These are phyloP conservation scores for Xestia xanthographa DNA, from an alignment of 2,888 invertebrate species.

Conservation along the genomic window DNA sequence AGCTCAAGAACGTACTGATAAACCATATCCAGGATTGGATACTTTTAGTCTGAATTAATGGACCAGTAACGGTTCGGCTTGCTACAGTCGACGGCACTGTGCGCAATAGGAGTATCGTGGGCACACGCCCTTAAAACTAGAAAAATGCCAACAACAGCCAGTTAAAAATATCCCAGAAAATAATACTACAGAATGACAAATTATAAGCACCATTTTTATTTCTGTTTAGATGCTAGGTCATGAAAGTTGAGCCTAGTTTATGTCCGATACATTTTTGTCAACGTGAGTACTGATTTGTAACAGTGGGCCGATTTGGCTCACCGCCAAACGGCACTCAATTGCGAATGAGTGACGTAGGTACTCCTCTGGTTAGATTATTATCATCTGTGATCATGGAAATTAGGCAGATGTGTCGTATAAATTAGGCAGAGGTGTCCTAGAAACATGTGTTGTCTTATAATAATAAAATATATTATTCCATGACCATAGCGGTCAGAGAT, in stretches of 20 bases:
- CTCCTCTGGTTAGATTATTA: slow-evolving; percentile 50
- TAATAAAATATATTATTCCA: not conserved
- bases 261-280: slow-evolving; percentile 56
- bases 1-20: not conserved
- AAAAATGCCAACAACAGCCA: too few relatives aligned
- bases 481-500: not conserved
- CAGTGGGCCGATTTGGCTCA: slow-evolving; percentile 63
- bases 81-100: too few relatives aligned
- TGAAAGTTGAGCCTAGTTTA: slow-evolving; percentile 35
- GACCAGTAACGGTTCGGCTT: not conserved
- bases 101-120: not conserved
- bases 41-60: not conserved
- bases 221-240: slow-evolving; percentile 25
- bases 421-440: not conserved
- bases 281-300: slow-evolving; percentile 50
- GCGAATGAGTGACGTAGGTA: slow-evolving; percentile 63
- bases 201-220: slow-evolving; percentile 27
- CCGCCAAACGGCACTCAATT: slow-evolving; percentile 65
- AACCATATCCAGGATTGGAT: not conserved
- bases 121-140: not conserved
- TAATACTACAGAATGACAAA: slow-evolving; percentile 15
- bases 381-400: slow-evolving; percentile 51
- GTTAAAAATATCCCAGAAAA: not conserved
- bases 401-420: slow-evolving; percentile 17
- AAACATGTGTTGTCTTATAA: not conserved